phyloP scores from a whole-genome alignment of 37 sponge, comb jelly and placozoan genomes.

The Halichondria panicea region DNA sequence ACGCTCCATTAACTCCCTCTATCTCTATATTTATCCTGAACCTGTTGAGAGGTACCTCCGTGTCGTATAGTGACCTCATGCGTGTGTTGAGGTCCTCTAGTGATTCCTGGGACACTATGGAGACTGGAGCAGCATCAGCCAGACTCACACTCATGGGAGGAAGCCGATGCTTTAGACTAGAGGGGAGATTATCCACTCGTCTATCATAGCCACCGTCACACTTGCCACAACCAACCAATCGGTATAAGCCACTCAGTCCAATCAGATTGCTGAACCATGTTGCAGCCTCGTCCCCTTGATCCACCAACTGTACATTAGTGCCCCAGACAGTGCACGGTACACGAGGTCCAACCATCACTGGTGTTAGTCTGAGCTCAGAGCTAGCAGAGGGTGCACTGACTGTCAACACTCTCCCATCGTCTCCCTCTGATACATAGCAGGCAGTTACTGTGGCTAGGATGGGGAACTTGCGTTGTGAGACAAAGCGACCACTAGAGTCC shows the following conservation, averaged over 20 bases:
- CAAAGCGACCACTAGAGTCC: constrained; percentile 58
- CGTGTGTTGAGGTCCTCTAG: constrained; percentile 64
- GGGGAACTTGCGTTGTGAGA: constrained; percentile 69
- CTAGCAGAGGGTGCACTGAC: constrained; percentile 46
- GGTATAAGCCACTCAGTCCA: constrained; percentile 18
- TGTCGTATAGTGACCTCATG: constrained; percentile 40
- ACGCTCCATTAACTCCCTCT: constrained; percentile 56
- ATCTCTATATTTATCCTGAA: constrained; percentile 87
- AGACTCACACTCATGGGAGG: constrained; percentile 45
- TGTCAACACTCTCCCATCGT: constrained; percentile 10
- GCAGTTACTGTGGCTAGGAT: constrained; percentile 59
- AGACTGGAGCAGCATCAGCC: constrained; percentile 69
- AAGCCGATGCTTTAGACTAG: constrained; percentile 29
- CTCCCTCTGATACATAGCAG: constrained; percentile 14
- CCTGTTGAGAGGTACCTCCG: constrained; percentile 55
- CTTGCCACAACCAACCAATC: no score
- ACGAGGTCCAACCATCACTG: constrained; percentile 28
- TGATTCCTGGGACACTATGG: constrained; percentile 68
- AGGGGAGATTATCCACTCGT: constrained; percentile 29
- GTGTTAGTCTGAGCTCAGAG: constrained; percentile 16
- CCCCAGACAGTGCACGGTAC: constrained; percentile 60
- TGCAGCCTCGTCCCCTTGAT: constrained; percentile 79
- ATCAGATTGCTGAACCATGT: constrained; percentile 63
- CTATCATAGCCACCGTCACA: constrained; percentile 1
- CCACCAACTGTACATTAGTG: constrained; percentile 46